Percentiles rank a stretch among this genome's conserved stretches.
phyloP scores from a whole-genome alignment of 2,888 invertebrate genomes.

The Dolichomitus sp. region DNA sequence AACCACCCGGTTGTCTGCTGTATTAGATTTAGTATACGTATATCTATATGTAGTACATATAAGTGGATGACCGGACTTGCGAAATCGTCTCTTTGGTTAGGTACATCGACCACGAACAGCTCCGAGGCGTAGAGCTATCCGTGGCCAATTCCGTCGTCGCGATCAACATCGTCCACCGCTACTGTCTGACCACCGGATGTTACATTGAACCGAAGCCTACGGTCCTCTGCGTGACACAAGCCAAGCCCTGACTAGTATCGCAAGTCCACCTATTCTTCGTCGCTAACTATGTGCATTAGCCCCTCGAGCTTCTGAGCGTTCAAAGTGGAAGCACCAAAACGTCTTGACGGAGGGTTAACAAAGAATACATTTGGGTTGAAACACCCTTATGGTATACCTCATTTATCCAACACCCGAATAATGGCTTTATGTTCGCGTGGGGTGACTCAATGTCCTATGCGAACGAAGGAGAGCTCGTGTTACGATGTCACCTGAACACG shows the following conservation, averaged over 20 bases:
- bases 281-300: neutral
- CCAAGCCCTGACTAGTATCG: neutral
- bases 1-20: neutral
- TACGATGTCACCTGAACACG: constrained; percentile 5
- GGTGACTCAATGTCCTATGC: constrained; percentile 6
- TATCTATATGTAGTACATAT: constrained; percentile 1
- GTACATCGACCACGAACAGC: constrained; percentile 50
- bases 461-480: neutral
- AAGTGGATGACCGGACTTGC: constrained; percentile 9
- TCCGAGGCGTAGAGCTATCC: constrained; percentile 19
- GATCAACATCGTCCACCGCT: constrained; percentile 38
- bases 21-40: constrained; percentile 29
- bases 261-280: constrained; percentile 10
- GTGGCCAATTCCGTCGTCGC: constrained; percentile 11
- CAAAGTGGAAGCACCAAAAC: constrained; percentile 14
- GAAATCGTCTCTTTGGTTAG: constrained; percentile 13
- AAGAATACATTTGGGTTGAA: constrained; percentile 29
- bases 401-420: constrained; percentile 18
- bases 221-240: constrained; percentile 18
- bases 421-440: constrained; percentile 7
- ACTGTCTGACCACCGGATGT: constrained; percentile 13
- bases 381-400: constrained; percentile 16
- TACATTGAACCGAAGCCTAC: constrained; percentile 44
- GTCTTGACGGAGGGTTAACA: constrained; percentile 18
- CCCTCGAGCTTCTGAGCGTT: neutral